Evolutionary conservation across 1,140 invertebrate genomes (phyloP), one percentile per base, ranked within the genome.

Genomic region (Stenopsyche tienmushanensis): DNA sequence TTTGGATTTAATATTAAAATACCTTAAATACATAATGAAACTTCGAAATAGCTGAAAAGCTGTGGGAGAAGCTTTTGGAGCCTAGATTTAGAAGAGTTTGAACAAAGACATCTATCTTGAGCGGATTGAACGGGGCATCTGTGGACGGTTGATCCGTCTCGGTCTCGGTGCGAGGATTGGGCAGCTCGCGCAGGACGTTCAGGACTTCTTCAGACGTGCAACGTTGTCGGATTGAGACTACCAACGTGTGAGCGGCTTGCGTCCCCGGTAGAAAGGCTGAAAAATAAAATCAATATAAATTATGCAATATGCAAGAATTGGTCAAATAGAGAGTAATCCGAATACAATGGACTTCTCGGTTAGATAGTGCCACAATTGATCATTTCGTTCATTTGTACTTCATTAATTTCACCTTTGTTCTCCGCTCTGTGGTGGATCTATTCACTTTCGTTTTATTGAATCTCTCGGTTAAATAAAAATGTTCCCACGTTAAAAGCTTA

Each of bases 101-200:
- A 3, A 97, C 92, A 78, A 99, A 99, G 0, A 99, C 92, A 74
- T 98, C 94, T 45, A 99, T 97, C 79, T 96, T 96, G 25, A 97
- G 76, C 0, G 94, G 92, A 81, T 97, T 96, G 73, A 90, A 90
- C 18, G 85, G 80, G 17, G 83, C 79, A 10, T 87, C 83, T 53
- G 80, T 77, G 55, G 84, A 83, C 23, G 77, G 76, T 64, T 83
- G 82, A 18, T 85, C 87, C 23, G 79, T 77, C 69, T 89, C 88
- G 71, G 85, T 87, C 72, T 91, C 89, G 0, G 87, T 84, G 2
- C 85, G 72, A 9, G 88, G 89, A 72, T 89, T 91, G 1, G 90
- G 90, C n/a, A 93, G 76, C 60, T 95, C 92, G 69, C 93, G 90
- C 3, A 98, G 80, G 9, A 96, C 87, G 63, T 88, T 88, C n/a